Evolutionary conservation across 2,797 vertebrate species (phyloP), one percentile per base, ranked within the genome.

Genomic region (Cetoscarus ocellatus): DNA sequence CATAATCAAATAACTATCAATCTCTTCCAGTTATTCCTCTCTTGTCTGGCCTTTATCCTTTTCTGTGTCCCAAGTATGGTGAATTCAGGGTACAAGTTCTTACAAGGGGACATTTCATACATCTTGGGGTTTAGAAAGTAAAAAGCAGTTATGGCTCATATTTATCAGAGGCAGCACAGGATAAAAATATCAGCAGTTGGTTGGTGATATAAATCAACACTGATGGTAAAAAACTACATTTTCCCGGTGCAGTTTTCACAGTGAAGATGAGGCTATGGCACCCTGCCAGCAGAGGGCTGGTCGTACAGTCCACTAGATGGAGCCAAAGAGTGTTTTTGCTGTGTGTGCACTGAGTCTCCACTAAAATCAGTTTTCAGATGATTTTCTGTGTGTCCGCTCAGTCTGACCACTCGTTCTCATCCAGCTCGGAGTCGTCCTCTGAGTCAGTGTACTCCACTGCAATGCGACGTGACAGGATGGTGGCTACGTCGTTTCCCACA

Each of bases 401-500:
- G 87, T 99, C 97, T 49, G 96, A 92, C 98, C 98, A 99, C 86
- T 98, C 96, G 6, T 97, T 97, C 83, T 97, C 96, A 36, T 99
- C 97, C 55, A 97, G 94, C 49, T 98, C 98, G 8, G 97, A 98
- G 76, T 98, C 97, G 1, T 97, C 97, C 35, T 99, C 97, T 1
- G 97, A 97, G 80, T 98, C 96, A 2, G 95, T 99, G 82, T 97
- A 99, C 57, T 98, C 98, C 75, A 99, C 97, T 3, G 97, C 97
- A 38, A 99, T 98, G 56, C 97, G 96, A 3, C 97, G 94, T n/a
- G 97, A 98, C 52, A 99, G 90, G 77, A 99, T 98, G 44, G 97
- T 97, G 70, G 98, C 97, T 14, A 99, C 97, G 0, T 99, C 97
- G 0, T 99, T 97, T 62, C 97, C 96, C 40, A 96, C 94, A 1